These are phyloP conservation scores for Rhagoletis zephyria DNA, from an alignment of 1,140 invertebrate species.

Conservation along the genomic window DNA sequence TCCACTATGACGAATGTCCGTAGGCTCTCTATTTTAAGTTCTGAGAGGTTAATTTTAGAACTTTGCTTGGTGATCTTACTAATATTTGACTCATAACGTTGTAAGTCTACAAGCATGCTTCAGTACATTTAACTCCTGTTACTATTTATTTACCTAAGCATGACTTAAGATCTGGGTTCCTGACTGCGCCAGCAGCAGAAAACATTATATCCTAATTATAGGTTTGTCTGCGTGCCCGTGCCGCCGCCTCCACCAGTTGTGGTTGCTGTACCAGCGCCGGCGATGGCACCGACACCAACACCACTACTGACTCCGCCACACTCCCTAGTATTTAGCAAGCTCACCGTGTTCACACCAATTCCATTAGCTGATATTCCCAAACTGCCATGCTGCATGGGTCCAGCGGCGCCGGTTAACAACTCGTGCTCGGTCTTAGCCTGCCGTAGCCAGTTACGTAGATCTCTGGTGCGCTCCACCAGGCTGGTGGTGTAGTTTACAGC, in stretches of 20 bases:
- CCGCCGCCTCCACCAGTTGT: slow-evolving; percentile 24
- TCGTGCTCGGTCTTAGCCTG: slow-evolving; percentile 72
- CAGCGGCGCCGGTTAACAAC: slow-evolving; percentile 56
- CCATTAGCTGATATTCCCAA: slow-evolving; percentile 1
- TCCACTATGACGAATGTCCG: too few relatives aligned
- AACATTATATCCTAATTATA: slow-evolving; percentile 55
- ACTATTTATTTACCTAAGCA: too few relatives aligned
- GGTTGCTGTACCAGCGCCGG: slow-evolving; percentile 11
- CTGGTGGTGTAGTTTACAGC: slow-evolving; percentile 75
- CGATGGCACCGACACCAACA: slow-evolving; percentile 45
- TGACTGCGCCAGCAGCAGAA: slow-evolving; percentile 57
- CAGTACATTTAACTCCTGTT: neutral
- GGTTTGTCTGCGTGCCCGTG: slow-evolving; percentile 57
- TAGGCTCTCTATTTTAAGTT: too few relatives aligned
- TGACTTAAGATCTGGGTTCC: neutral
- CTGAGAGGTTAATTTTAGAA: too few relatives aligned
- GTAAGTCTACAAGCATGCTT: neutral
- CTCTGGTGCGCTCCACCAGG: slow-evolving; percentile 79
- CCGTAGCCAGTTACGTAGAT: slow-evolving; percentile 79
- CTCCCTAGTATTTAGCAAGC: slow-evolving; percentile 26
- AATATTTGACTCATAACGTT: neutral
- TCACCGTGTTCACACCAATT: slow-evolving; percentile 28
- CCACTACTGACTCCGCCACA: slow-evolving; percentile 18
- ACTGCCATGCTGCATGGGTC: neutral
- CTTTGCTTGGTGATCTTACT: too few relatives aligned